A percentile compares a stretch with the other conserved stretches of the same genome.
Conservation (phyloP, 2,888 invertebrate genomes). For the Unio pictorum region DNA sequence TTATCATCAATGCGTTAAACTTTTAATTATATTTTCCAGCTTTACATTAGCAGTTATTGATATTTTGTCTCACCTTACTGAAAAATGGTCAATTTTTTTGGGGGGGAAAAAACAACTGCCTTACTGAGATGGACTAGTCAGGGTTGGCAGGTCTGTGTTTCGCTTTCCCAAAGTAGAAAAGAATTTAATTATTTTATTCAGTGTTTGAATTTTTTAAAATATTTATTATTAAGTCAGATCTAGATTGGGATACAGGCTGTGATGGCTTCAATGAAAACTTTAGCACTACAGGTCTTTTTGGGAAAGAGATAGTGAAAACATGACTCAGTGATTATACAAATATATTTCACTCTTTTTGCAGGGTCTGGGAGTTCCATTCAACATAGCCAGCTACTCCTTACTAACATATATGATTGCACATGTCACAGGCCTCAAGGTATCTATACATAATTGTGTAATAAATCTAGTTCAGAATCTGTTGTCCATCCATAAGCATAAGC, state of each 20-base stretch:
- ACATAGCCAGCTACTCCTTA: conserved; percentile 96
- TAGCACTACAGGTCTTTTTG: background rate
- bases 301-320: background rate
- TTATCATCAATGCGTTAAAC: too few species aligned
- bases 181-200: too few species aligned
- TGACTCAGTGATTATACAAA: background rate
- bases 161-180: too few species aligned
- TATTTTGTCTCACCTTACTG: too few species aligned
- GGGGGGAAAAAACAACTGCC: too few species aligned
- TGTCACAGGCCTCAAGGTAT: conserved; percentile 88
- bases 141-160: too few species aligned
- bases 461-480: background rate
- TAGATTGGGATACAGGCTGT: background rate
- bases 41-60: too few species aligned
- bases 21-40: too few species aligned
- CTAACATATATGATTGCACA: conserved; percentile 97
- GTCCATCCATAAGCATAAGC: background rate
- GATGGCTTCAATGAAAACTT: background rate
- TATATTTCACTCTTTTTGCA: conserved; percentile 42
- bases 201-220: too few species aligned
- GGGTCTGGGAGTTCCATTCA: conserved; percentile 95
- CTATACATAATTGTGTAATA: conserved; percentile 18
- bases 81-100: too few species aligned
- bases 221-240: too few species aligned
- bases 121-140: too few species aligned